Evolutionary conservation across 92 coral and sea anemone genomes (phyloP).

Genomic region (Porites divaricata): DNA sequence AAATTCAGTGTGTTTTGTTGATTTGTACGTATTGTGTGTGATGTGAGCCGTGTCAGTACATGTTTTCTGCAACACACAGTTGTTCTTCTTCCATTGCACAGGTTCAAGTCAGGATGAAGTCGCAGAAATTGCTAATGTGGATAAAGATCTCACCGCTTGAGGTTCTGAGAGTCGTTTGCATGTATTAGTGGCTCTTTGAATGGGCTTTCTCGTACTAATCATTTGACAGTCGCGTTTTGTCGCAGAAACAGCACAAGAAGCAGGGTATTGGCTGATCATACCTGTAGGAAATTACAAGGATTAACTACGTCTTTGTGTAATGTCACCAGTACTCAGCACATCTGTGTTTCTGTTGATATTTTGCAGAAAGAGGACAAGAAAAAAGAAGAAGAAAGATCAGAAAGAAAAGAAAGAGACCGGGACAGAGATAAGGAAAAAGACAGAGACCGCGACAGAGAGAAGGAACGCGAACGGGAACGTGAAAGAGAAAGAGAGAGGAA

Average conservation of each 20-base stretch:
- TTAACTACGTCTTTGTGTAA: no score
- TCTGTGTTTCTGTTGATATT: slow-evolving; percentile 11
- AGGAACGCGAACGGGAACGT: slow-evolving; percentile 61
- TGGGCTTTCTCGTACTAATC: slow-evolving; percentile 2
- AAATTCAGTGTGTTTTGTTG: not conserved
- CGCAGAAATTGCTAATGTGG: not conserved
- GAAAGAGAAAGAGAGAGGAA: slow-evolving; percentile 68
- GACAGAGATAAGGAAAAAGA: slow-evolving; percentile 48
- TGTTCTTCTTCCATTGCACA: slow-evolving; percentile 32
- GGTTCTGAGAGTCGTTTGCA: slow-evolving; percentile 8
- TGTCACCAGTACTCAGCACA: not conserved
- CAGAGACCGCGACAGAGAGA: slow-evolving; percentile 53
- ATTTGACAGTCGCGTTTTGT: not conserved
- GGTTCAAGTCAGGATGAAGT: slow-evolving; percentile 14
- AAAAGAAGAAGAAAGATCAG: slow-evolving; percentile 77
- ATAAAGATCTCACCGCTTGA: slow-evolving; percentile 7
- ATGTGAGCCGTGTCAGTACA: not conserved
- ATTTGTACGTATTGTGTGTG: not conserved
- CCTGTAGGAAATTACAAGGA: not conserved
- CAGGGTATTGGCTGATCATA: not conserved
- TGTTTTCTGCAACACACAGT: not conserved
- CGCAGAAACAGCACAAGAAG: not conserved
- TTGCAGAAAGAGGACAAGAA: slow-evolving; percentile 81
- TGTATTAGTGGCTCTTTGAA: not conserved
- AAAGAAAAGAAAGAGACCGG: slow-evolving; percentile 56